Conservation (phyloP, 2,797 vertebrate genomes). For the Falco concolor region DNA sequence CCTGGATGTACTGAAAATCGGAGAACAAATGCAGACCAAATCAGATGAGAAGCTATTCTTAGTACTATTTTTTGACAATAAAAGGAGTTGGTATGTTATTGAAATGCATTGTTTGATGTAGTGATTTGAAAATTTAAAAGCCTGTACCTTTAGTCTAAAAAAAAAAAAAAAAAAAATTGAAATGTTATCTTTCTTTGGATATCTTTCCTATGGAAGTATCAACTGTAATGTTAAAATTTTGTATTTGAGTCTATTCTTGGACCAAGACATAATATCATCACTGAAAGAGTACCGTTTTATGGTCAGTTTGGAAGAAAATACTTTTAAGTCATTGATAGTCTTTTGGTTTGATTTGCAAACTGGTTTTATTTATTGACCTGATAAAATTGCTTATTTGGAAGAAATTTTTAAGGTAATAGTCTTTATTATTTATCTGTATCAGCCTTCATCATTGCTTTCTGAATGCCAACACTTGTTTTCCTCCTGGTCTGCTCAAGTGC, state of each 20-base stretch:
- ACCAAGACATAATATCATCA: background rate
- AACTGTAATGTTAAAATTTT: background rate
- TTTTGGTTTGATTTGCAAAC: background rate
- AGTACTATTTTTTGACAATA: slow-evolving; percentile 98
- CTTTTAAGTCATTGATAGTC: background rate
- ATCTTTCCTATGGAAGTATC: background rate
- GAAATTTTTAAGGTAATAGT: background rate
- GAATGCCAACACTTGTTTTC: background rate
- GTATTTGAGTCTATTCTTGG: background rate
- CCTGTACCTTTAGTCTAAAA: background rate
- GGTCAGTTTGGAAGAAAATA: background rate
- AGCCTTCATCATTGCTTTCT: background rate
- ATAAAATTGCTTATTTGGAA: background rate
- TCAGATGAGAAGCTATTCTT: slow-evolving; percentile 92
- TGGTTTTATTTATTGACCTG: background rate
- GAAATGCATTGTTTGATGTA: background rate
- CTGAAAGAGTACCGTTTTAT: background rate
- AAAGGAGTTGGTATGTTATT: slow-evolving; percentile 92
- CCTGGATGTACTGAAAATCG: slow-evolving; percentile 90
- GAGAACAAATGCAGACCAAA: slow-evolving; percentile 98
- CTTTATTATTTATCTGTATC: background rate
- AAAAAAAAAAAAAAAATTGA: background rate
- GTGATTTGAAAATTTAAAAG: background rate
- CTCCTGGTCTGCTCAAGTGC: background rate
- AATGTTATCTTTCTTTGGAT: background rate